phyloP scores from a whole-genome alignment of 2,113 vertebrate genomes.

The Sapajus apella region DNA sequence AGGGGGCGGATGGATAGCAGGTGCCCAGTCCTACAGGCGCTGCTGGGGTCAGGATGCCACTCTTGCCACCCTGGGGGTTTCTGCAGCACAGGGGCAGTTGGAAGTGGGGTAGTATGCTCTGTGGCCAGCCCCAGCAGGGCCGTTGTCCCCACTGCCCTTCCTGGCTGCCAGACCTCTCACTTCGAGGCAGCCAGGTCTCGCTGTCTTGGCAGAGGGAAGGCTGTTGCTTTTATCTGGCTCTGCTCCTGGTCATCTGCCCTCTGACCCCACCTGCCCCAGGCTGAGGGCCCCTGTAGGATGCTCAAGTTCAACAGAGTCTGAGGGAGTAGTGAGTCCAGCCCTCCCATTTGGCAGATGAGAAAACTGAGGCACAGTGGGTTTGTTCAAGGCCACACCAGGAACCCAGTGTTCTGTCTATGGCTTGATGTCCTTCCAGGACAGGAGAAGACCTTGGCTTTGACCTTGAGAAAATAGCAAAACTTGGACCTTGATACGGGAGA shows the following conservation, averaged over 20 bases:
- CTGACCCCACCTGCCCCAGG: not conserved
- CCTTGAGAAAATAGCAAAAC: not conserved
- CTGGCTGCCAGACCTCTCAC: not conserved
- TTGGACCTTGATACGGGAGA: not conserved
- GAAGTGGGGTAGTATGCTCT: not conserved
- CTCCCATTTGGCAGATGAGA: not conserved
- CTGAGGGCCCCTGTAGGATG: rapidly evolving
- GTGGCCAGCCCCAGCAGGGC: not conserved
- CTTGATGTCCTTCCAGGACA: not conserved
- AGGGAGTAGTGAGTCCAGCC: not conserved
- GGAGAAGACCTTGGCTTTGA: not conserved
- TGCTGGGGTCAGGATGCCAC: not conserved
- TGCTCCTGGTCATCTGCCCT: not conserved
- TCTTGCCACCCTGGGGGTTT: not conserved
- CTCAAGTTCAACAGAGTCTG: rapidly evolving
- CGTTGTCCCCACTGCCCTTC: not conserved
- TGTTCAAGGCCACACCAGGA: not conserved
- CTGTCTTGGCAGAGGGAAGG: not conserved
- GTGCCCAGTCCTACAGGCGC: not conserved
- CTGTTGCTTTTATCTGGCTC: not conserved
- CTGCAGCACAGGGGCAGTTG: rapidly evolving
- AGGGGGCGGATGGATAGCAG: not conserved
- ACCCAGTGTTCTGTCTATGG: not conserved
- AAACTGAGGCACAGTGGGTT: not conserved
- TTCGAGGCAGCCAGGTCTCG: not conserved